Evolutionary conservation across 2,797 vertebrate genomes (phyloP).

Genomic region (Argya squamiceps): DNA sequence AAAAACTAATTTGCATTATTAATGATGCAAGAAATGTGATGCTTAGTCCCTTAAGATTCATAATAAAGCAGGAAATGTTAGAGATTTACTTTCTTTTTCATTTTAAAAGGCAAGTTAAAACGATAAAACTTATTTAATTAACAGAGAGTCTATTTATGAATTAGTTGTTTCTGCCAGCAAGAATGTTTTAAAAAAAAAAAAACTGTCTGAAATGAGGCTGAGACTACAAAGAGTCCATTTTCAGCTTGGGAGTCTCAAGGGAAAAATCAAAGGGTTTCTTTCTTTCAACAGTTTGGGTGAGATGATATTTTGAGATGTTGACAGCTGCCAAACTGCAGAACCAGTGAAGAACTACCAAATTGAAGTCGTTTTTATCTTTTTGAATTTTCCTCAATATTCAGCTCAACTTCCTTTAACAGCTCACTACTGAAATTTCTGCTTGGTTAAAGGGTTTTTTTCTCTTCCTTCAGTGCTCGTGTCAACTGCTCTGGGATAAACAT

Average conservation of each 20-base stretch:
- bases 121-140: slow-evolving; percentile 75
- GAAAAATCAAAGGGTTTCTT: slow-evolving; percentile 75
- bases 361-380: slow-evolving; percentile 64
- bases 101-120: slow-evolving; percentile 70
- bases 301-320: slow-evolving; percentile 79
- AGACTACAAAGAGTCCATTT: slow-evolving; percentile 78
- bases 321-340: slow-evolving; percentile 77
- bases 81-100: slow-evolving; percentile 48
- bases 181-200: neutral
- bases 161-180: no score
- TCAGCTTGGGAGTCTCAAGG: slow-evolving; percentile 70
- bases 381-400: slow-evolving; percentile 54
- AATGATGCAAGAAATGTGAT: slow-evolving; percentile 69
- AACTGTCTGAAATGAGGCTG: neutral
- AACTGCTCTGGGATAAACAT: neutral
- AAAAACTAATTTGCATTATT: slow-evolving; percentile 75
- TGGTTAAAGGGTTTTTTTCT: neutral
- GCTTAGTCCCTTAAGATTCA: slow-evolving; percentile 41
- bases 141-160: slow-evolving; percentile 6
- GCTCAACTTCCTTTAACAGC: slow-evolving; percentile 17
- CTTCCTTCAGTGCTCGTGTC: neutral
- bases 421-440: neutral
- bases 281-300: slow-evolving; percentile 78
- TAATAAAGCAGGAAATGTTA: slow-evolving; percentile 61
- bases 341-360: slow-evolving; percentile 55